Percentiles rank a stretch among this genome's conserved stretches.
These are phyloP conservation scores for Coregonus sp. DNA, from an alignment of 2,797 vertebrate species.

Conservation along the genomic window DNA sequence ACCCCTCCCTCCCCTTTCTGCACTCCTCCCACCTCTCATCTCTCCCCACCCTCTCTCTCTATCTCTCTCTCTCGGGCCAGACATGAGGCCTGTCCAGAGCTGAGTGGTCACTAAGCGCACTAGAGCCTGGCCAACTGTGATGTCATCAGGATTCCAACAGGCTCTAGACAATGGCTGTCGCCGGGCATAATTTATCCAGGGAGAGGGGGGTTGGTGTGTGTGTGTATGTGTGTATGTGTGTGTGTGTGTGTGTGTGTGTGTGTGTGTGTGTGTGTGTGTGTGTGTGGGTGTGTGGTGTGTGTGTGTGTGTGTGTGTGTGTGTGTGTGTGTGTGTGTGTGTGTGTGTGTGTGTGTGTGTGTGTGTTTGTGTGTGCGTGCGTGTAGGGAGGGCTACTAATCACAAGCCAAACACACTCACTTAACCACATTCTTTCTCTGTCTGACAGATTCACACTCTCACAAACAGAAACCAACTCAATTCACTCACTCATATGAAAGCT, in stretches of 20 bases:
- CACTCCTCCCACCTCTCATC: background rate
- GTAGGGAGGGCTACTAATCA: background rate
- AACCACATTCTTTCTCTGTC: background rate
- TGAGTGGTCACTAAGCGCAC: slow-evolving; percentile 43
- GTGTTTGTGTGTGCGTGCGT: background rate
- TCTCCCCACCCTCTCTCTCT: background rate
- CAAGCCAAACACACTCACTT: slow-evolving; percentile 28
- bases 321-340: too few relatives aligned
- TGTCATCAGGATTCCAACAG: slow-evolving; percentile 60
- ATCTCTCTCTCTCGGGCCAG: slow-evolving; percentile 20
- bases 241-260: background rate
- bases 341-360: too few relatives aligned
- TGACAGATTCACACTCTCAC: background rate
- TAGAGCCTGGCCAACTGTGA: slow-evolving; percentile 46
- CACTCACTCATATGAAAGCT: background rate
- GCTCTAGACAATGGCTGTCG: slow-evolving; percentile 44
- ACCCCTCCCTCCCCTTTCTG: background rate
- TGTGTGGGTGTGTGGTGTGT: background rate
- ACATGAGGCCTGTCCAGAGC: slow-evolving; percentile 37
- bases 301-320: slow-evolving; percentile 5
- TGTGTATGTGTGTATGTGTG: slow-evolving; percentile 2
- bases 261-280: background rate
- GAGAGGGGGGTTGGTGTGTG: slow-evolving; percentile 1
- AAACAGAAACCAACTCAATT: background rate
- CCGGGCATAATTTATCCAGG: slow-evolving; percentile 46